Base-by-base conservation (phyloP, 2,113 vertebrate species). In the Pygoscelis antarcticus region DNA sequence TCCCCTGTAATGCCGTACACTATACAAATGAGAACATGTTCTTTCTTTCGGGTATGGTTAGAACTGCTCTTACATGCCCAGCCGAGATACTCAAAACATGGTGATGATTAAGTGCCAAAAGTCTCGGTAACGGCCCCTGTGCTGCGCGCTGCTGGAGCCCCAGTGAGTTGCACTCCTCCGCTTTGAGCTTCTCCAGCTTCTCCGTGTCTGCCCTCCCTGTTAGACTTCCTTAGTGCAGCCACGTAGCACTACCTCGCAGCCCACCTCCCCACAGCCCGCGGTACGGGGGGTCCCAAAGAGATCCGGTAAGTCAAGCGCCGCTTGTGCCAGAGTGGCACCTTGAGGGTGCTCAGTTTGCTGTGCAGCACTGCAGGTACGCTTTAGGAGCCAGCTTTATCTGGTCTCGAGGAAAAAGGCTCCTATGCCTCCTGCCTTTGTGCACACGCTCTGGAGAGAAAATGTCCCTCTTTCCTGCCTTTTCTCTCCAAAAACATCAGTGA, bases 71-170 rank as follows among this genome's bases (percentile, higher is more conserved):
- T 27, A 34, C 2, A 0, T 30, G 47, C 83, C 79, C 86, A 74
- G 85, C 60, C 0, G 83, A 95, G 95, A 94, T 94, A 89, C 96
- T 93, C 88, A 86, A 75, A 90, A 78, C 92, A 86, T 52, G 65
- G 90, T 30, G 61, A 30, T 3, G 2, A 34, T 54, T 47, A 23
- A 29, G 54, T 52, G 90, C 64, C 79, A 42, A 10, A 16, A 36
- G 78, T 54, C 84, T 61, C 26, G 84, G 87, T 30, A 14, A 20
- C 0, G 4, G 52, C 32, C 64, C 20, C 71, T 36, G 47, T 23
- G 82, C 87, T 7, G 1, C 5, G 23, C 0, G 5, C 68, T 66
- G 55, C 55, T 30, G 46, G 52, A 83, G 79, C 32, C n/a, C 78
- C 66, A 38, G 22, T 7, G 42, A 58, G 13, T 32, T 40, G 66